Conservation (phyloP, 2,113 vertebrate species). For the Terrapene triunguis region DNA sequence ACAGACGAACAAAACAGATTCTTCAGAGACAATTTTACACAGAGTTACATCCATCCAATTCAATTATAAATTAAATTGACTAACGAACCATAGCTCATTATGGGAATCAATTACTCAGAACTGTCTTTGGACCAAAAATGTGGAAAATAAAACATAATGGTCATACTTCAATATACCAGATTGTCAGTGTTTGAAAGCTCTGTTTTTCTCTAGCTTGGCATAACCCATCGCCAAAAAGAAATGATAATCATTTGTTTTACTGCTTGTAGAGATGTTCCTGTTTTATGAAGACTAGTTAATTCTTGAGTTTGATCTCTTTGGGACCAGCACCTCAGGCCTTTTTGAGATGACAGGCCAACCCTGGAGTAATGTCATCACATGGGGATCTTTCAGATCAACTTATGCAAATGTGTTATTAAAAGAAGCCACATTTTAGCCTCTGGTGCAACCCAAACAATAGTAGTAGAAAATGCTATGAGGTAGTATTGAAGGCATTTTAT, state of each 20-base stretch:
- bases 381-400: slow-evolving; percentile 83
- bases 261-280: slow-evolving; percentile 81
- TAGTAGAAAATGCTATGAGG: slow-evolving; percentile 79
- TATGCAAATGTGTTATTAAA: slow-evolving; percentile 88
- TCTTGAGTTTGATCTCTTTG: slow-evolving; percentile 82
- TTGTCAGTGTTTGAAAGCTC: slow-evolving; percentile 89
- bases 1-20: slow-evolving; percentile 91
- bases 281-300: slow-evolving; percentile 85
- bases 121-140: slow-evolving; percentile 92
- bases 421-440: slow-evolving; percentile 79
- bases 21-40: slow-evolving; percentile 91
- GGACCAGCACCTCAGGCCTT: slow-evolving; percentile 77
- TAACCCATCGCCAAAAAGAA: slow-evolving; percentile 84
- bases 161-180: slow-evolving; percentile 90
- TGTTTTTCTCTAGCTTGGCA: slow-evolving; percentile 89
- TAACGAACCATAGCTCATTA: slow-evolving; percentile 96
- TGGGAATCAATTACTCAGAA: slow-evolving; percentile 94
- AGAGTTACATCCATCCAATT: slow-evolving; percentile 94
- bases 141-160: slow-evolving; percentile 92
- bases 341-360: slow-evolving; percentile 79
- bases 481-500: slow-evolving; percentile 73
- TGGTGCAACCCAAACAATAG: slow-evolving; percentile 83
- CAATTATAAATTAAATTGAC: slow-evolving; percentile 97
- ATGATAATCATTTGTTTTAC: slow-evolving; percentile 87
- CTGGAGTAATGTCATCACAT: slow-evolving; percentile 80